phyloP scores from a whole-genome alignment of 2,888 invertebrate species.

The Hyposoter didymator region DNA sequence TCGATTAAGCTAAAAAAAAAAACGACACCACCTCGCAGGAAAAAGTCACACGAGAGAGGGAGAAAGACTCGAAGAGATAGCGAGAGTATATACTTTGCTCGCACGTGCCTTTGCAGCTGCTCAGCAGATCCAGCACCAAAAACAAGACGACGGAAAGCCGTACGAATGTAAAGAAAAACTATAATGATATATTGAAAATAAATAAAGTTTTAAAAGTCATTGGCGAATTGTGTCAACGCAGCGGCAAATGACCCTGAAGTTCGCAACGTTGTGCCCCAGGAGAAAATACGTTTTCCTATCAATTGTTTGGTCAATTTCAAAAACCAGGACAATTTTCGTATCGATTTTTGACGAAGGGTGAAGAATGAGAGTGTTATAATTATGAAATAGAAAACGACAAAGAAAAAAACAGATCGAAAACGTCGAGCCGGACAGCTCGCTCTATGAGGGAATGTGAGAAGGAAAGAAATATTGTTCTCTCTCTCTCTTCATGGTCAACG shows the following conservation, averaged over 20 bases:
- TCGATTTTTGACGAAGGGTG: background rate
- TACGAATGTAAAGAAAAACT: constrained; percentile 43
- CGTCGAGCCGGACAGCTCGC: constrained; percentile 6
- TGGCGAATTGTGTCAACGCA: constrained; percentile 14
- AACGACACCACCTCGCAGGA: constrained; percentile 31
- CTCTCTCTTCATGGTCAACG: constrained; percentile 38
- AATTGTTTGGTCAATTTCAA: too few relatives aligned
- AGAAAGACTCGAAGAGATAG: constrained; percentile 1
- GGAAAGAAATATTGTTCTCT: constrained; percentile 54
- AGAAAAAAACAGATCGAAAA: constrained; percentile 7
- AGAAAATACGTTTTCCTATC: too few relatives aligned
- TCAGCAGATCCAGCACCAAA: constrained; percentile 53
- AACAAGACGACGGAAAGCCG: constrained; percentile 39
- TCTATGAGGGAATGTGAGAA: constrained; percentile 5
- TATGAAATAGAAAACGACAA: background rate
- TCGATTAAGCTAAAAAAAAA: constrained; percentile 54
- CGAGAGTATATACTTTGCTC: constrained; percentile 18
- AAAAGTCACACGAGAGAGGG: constrained; percentile 23
- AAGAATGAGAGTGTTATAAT: background rate
- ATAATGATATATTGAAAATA: constrained; percentile 22
- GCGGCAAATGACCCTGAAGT: too few relatives aligned
- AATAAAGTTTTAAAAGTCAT: background rate
- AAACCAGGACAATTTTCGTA: too few relatives aligned
- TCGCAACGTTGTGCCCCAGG: too few relatives aligned
- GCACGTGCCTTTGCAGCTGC: constrained; percentile 67